Evolutionary conservation across 2,888 invertebrate genomes (phyloP).

Genomic region (Linhomoeus sp.): DNA sequence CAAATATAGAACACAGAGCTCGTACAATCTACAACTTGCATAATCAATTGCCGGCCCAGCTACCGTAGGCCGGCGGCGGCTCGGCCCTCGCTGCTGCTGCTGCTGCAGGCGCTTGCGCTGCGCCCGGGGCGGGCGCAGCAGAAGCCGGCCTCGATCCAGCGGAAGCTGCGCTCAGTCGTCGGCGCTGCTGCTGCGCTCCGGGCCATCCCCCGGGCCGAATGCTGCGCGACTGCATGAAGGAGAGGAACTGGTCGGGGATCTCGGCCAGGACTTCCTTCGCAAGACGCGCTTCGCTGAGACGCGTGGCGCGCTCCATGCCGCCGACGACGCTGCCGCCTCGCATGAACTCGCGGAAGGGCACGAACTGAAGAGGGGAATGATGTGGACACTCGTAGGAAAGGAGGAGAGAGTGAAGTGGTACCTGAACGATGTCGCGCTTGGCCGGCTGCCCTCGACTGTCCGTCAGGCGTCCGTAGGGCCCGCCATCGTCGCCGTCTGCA

Average conservation of each 20-base stretch:
- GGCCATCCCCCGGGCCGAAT: not conserved
- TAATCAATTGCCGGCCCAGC: too few relatives aligned
- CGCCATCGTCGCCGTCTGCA: not conserved
- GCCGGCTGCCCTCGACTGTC: not conserved
- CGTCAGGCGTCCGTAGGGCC: not conserved
- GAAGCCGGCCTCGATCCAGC: too few relatives aligned
- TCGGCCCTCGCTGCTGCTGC: too few relatives aligned
- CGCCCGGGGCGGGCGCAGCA: too few relatives aligned
- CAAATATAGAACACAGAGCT: too few relatives aligned
- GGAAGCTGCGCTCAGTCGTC: too few relatives aligned
- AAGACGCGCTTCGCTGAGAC: conserved; percentile 28
- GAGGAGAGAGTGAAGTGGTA: not conserved
- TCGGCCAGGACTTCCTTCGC: conserved; percentile 37
- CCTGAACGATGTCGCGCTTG: conserved; percentile 2
- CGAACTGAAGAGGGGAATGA: not conserved
- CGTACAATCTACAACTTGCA: too few relatives aligned
- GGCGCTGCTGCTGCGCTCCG: not conserved
- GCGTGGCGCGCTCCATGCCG: not conserved
- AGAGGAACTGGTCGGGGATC: conserved; percentile 19
- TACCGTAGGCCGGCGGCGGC: too few relatives aligned
- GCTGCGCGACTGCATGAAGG: conserved; percentile 1
- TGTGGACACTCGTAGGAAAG: too few relatives aligned
- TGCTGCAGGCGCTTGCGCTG: too few relatives aligned
- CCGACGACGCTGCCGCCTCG: not conserved
- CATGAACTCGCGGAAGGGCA: conserved; percentile 4